phyloP scores from a whole-genome alignment of 2,113 vertebrate genomes.

The Rhabdomys dilectus region DNA sequence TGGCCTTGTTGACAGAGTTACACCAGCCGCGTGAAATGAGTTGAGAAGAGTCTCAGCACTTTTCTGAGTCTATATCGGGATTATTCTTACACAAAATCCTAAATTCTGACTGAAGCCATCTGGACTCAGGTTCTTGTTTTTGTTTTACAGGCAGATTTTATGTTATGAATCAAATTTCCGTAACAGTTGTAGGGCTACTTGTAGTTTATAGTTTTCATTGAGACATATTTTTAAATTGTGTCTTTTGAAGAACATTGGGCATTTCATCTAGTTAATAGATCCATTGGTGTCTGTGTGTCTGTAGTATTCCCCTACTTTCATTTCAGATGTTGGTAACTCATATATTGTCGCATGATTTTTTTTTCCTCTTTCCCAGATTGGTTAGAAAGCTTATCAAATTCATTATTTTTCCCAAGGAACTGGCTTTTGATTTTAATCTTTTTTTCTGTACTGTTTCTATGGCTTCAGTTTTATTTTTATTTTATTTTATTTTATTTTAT shows the following conservation, averaged over 20 bases:
- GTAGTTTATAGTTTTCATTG: constrained; percentile 18
- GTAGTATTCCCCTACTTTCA: background rate
- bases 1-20: constrained; percentile 41
- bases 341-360: background rate
- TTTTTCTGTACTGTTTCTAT: constrained; percentile 27
- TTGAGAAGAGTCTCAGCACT: constrained; percentile 7
- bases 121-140: constrained; percentile 9
- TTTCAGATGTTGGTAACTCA: background rate
- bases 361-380: background rate
- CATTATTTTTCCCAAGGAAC: constrained; percentile 29
- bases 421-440: background rate
- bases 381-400: background rate
- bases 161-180: background rate
- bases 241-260: constrained; percentile 35
- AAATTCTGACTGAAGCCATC: background rate
- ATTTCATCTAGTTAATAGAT: constrained; percentile 24
- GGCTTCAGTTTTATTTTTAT: constrained; percentile 28
- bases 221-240: background rate
- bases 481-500: too few species aligned
- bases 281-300: background rate
- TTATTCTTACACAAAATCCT: constrained; percentile 43
- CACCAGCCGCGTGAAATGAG: background rate
- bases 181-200: constrained; percentile 6
- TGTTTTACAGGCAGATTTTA: background rate
- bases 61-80: constrained; percentile 27